phyloP scores from a whole-genome alignment of 2,797 vertebrate species.

The Manis pentadactyla region DNA sequence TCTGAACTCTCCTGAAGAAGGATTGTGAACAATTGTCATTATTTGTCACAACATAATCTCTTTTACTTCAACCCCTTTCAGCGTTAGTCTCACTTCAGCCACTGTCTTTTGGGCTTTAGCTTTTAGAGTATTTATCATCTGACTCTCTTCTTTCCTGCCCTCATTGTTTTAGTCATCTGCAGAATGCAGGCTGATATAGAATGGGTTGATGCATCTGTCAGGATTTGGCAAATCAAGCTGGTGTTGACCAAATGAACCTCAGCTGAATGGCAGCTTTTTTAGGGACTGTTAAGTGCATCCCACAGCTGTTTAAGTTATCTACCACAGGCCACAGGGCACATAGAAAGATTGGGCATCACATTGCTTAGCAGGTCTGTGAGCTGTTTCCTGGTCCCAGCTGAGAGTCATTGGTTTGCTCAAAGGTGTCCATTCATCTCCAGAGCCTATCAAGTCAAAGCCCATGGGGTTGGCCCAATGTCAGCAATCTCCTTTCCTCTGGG shows the following conservation, averaged over 20 bases:
- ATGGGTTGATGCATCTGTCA: not conserved
- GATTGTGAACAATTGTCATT: not conserved
- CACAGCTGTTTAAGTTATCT: not conserved
- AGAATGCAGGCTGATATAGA: not conserved
- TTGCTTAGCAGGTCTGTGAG: not conserved
- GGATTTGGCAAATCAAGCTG: not conserved
- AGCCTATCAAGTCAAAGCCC: not conserved
- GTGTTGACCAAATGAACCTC: not conserved
- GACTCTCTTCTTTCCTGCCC: not conserved
- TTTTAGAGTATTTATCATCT: not conserved
- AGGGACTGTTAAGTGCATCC: not conserved
- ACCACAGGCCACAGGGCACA: not conserved
- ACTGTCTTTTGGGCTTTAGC: not conserved
- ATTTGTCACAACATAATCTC: not conserved
- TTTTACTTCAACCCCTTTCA: not conserved
- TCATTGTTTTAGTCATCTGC: not conserved
- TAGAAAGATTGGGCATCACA: not conserved
- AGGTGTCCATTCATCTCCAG: not conserved
- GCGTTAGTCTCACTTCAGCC: not conserved
- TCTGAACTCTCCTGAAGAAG: not conserved
- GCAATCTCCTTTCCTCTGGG: not conserved
- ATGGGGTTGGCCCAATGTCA: not conserved
- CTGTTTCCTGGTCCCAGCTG: not conserved
- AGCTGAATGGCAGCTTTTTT: not conserved
- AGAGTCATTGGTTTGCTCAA: not conserved